Percentiles rank a stretch among this genome's conserved stretches.
These are phyloP conservation scores for Papilio protenor DNA, from an alignment of 2,888 invertebrate genomes.

Conservation along the genomic window DNA sequence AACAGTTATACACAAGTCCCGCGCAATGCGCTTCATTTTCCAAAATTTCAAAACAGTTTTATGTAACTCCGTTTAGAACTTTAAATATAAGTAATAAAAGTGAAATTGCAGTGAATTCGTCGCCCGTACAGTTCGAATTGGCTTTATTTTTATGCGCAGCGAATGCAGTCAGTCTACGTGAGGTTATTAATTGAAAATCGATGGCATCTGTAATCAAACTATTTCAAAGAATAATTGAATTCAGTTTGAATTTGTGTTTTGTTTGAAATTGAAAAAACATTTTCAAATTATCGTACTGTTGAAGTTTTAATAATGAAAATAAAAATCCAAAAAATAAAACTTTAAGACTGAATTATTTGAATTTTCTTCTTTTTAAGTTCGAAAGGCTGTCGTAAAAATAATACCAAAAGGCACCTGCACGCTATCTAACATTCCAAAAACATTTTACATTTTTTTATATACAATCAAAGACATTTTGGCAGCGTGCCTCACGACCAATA, in stretches of 20 bases:
- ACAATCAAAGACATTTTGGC: slow-evolving; percentile 47
- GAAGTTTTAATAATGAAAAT: not conserved
- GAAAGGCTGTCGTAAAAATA: not conserved
- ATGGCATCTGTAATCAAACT: slow-evolving; percentile 48
- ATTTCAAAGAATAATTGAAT: slow-evolving; percentile 37
- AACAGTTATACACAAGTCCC: not conserved
- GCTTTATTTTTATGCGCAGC: slow-evolving; percentile 57
- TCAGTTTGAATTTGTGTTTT: slow-evolving; percentile 16
- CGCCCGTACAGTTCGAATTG: slow-evolving; percentile 49
- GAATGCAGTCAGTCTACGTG: slow-evolving; percentile 52
- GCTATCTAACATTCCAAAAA: slow-evolving; percentile 17
- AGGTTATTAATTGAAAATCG: slow-evolving; percentile 56
- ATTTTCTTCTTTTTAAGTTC: not conserved
- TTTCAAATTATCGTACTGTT: not conserved
- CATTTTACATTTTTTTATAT: slow-evolving; percentile 28
- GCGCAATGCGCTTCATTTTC: not conserved
- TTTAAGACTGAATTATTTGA: not conserved
- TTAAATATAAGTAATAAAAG: slow-evolving; percentile 53
- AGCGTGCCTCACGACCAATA: slow-evolving; percentile 48
- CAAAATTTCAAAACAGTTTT: slow-evolving; percentile 30
- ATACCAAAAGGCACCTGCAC: slow-evolving; percentile 5
- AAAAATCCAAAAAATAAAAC: not conserved
- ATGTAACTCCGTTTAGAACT: slow-evolving; percentile 50
- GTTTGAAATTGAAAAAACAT: not conserved
- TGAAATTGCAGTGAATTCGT: slow-evolving; percentile 46